A percentile compares a stretch with the other conserved stretches of the same genome.
Conservation (phyloP, 2,113 vertebrate species). For the Paralichthys olivaceus region DNA sequence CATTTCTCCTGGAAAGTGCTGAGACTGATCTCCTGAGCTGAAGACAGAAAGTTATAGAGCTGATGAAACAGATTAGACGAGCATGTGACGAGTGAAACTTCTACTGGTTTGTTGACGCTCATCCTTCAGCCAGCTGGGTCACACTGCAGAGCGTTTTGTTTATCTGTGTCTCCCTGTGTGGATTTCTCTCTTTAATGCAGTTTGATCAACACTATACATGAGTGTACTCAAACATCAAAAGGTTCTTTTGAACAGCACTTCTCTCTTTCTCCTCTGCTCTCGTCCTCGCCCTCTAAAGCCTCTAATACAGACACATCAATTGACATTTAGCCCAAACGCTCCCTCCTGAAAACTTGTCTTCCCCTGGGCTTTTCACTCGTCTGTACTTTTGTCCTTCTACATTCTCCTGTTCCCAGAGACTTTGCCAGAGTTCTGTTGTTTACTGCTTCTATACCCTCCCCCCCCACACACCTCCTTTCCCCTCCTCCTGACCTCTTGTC, state of each 20-base stretch:
- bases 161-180: not conserved
- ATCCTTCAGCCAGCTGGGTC: conserved; percentile 14
- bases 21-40: conserved; percentile 14
- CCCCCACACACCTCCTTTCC: not conserved
- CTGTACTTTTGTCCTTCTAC: conserved; percentile 47
- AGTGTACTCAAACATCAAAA: conserved; percentile 22
- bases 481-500: conserved; percentile 44
- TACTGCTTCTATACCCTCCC: conserved; percentile 27
- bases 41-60: conserved; percentile 3
- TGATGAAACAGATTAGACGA: conserved; percentile 19
- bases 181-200: conserved; percentile 15
- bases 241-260: too few relatives aligned
- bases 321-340: conserved; percentile 40
- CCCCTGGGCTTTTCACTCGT: conserved; percentile 19
- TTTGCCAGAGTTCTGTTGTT: conserved; percentile 37
- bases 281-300: conserved; percentile 42
- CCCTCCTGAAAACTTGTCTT: conserved; percentile 22
- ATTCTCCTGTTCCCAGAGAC: conserved; percentile 24
- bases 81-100: conserved; percentile 13
- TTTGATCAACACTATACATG: conserved; percentile 1
- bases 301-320: conserved; percentile 35
- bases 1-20: conserved; percentile 8
- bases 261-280: conserved; percentile 21
- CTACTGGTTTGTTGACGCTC: conserved; percentile 7
- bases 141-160: conserved; percentile 19